Conservation (phyloP, 2,797 vertebrate species). For the Manis pentadactyla region DNA sequence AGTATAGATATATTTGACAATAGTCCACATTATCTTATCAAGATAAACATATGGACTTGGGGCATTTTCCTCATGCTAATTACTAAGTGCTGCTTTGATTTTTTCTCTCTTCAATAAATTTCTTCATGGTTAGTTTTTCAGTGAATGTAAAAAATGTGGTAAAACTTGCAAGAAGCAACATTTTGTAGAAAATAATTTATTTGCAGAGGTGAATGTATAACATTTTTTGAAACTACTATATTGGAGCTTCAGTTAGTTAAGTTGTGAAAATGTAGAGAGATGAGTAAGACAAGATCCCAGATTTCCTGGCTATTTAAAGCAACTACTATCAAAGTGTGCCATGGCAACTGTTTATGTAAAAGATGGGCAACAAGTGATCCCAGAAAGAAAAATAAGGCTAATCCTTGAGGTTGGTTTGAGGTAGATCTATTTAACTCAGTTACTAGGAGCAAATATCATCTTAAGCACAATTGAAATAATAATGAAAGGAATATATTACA, state of each 20-base stretch:
- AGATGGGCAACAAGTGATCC: not conserved
- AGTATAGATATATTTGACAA: not conserved
- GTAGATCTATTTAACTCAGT: not conserved
- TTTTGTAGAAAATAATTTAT: not conserved
- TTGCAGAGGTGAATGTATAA: not conserved
- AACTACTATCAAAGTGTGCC: not conserved
- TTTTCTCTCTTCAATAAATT: not conserved
- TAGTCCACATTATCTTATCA: not conserved
- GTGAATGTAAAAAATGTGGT: not conserved
- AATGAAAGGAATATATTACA: not conserved
- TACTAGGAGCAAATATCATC: not conserved
- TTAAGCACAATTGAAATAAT: not conserved
- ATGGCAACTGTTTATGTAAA: not conserved
- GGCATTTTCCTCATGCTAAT: not conserved
- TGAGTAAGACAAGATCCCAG: not conserved
- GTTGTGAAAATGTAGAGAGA: not conserved
- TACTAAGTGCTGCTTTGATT: not conserved
- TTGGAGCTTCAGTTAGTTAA: not conserved
- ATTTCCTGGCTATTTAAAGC: conserved; percentile 6
- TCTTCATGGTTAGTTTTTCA: not conserved
- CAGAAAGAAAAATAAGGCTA: not conserved
- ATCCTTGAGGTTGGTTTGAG: not conserved
- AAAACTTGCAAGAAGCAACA: not conserved
- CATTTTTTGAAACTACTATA: not conserved
- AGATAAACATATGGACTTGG: not conserved